Percentiles rank a stretch among this genome's conserved stretches.
Conservation (phyloP, 1,140 invertebrate species). For the Ruditapes philippinarum region DNA sequence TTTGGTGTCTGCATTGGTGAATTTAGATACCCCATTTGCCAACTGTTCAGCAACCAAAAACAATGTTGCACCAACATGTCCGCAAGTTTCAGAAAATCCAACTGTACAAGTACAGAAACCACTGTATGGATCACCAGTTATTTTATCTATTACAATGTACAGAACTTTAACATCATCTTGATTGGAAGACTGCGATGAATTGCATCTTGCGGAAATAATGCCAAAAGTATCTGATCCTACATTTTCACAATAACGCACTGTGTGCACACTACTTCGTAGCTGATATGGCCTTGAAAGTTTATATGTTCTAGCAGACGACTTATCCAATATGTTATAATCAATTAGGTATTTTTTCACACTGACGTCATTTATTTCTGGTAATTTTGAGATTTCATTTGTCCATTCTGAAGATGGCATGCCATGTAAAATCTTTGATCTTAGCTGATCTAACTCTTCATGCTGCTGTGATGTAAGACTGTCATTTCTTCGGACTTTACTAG, state of each 20-base stretch:
- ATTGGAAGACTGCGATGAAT: neutral
- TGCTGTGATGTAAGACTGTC: too few relatives aligned
- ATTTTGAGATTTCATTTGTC: neutral
- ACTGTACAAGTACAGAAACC: slow-evolving; percentile 7
- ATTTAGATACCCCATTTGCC: neutral
- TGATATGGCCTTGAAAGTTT: slow-evolving; percentile 36
- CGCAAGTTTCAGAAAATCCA: neutral
- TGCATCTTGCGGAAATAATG: slow-evolving; percentile 6
- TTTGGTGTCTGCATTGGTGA: neutral
- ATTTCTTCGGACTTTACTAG: too few relatives aligned
- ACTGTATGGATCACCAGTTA: neutral
- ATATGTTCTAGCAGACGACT: neutral
- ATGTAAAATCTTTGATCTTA: too few relatives aligned
- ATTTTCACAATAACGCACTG: slow-evolving; percentile 20
- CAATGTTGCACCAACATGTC: neutral
- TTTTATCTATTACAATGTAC: neutral
- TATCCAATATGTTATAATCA: neutral
- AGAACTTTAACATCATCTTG: neutral
- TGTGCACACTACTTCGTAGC: neutral
- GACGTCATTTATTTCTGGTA: slow-evolving; percentile 11
- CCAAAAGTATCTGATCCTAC: neutral
- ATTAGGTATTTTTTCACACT: slow-evolving; percentile 25
- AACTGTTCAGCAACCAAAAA: neutral
- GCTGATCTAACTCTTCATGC: too few relatives aligned
- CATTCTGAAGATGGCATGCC: neutral